These are phyloP conservation scores for Esperia sulphurella DNA, from an alignment of 2,888 invertebrate genomes.

Conservation along the genomic window DNA sequence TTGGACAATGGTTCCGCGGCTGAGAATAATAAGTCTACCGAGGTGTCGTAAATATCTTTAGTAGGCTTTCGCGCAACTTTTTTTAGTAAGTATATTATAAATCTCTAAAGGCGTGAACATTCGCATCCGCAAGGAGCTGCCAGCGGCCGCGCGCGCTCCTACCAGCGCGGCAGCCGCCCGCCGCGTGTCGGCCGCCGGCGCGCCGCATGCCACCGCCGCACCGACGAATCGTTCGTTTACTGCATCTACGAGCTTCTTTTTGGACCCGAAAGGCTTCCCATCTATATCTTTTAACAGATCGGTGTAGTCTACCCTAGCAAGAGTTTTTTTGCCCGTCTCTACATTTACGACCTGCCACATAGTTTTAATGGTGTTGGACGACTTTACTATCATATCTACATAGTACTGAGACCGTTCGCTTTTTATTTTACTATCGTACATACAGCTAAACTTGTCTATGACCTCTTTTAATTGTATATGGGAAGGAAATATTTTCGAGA, in stretches of 20 bases:
- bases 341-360: not conserved
- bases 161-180: not conserved
- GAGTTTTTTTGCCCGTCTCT: not conserved
- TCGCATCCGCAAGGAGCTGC: not conserved
- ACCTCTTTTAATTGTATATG: not conserved
- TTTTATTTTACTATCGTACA: not conserved
- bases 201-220: slow-evolving; percentile 5
- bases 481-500: not conserved
- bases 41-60: not conserved
- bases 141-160: slow-evolving; percentile 1
- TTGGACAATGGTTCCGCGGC: not conserved
- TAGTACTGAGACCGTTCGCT: not conserved
- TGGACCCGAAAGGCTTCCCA: not conserved
- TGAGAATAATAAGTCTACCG: not conserved
- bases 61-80: not conserved
- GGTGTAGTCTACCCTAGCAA: not conserved
- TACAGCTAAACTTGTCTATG: too few species aligned
- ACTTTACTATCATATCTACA: not conserved
- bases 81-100: not conserved
- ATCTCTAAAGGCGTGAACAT: not conserved
- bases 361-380: not conserved
- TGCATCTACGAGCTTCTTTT: not conserved
- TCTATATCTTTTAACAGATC: not conserved
- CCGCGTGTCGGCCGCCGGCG: not conserved
- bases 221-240: slow-evolving; percentile 4